These are phyloP conservation scores for Noctilio leporinus DNA, from an alignment of 2,113 vertebrate species.

Conservation along the genomic window DNA sequence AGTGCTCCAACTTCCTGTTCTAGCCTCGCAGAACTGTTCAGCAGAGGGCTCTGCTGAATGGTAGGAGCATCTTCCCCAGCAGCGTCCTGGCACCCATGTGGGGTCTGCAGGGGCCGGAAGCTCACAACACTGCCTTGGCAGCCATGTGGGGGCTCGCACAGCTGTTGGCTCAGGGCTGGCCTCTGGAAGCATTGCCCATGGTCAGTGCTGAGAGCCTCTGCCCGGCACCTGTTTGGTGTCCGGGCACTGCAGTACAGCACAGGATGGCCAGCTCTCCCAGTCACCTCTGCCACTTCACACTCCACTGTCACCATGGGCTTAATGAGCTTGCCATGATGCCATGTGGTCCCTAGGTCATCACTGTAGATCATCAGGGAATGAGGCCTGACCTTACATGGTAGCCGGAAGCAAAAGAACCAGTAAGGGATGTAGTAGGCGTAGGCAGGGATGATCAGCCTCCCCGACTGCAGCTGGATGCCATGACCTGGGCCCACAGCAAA, in stretches of 20 bases:
- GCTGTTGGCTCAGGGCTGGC: constrained; percentile 63
- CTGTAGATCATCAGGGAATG: constrained; percentile 89
- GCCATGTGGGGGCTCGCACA: constrained; percentile 80
- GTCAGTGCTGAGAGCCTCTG: constrained; percentile 83
- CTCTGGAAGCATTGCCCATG: constrained; percentile 79
- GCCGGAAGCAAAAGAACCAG: constrained; percentile 51
- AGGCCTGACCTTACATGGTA: constrained; percentile 66
- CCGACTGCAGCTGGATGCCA: constrained; percentile 85
- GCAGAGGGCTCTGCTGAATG: background rate
- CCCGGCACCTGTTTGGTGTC: constrained; percentile 73
- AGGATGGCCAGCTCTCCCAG: constrained; percentile 56
- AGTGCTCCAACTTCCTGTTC: background rate
- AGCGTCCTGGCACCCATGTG: background rate
- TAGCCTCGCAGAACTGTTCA: background rate
- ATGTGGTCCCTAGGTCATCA: constrained; percentile 83
- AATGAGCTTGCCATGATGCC: constrained; percentile 78
- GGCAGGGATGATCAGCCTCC: constrained; percentile 88
- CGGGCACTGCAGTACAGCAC: constrained; percentile 91
- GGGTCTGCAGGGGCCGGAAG: constrained; percentile 70
- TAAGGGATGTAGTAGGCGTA: constrained; percentile 85
- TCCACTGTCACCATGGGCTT: constrained; percentile 76
- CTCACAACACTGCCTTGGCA: constrained; percentile 94
- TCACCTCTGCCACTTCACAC: constrained; percentile 88
- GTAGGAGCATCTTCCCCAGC: background rate
- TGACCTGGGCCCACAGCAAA: constrained; percentile 94